Percentiles rank a stretch among this genome's conserved stretches.
These are phyloP conservation scores for Tenualosa ilisha DNA, from an alignment of 2,797 vertebrate genomes.

Conservation along the genomic window DNA sequence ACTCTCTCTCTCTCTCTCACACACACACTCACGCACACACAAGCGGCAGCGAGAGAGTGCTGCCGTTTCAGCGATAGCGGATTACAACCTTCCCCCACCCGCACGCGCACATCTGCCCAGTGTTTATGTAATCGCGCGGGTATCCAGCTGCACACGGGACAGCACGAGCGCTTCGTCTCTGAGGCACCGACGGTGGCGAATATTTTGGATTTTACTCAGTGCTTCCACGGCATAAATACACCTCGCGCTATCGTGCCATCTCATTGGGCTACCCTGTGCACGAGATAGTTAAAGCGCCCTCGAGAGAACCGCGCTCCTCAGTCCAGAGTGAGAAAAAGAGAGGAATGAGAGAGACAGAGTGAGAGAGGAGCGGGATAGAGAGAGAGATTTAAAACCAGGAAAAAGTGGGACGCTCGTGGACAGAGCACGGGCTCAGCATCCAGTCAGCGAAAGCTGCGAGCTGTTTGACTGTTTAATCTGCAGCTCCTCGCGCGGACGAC, in stretches of 20 bases:
- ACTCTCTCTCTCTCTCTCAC: neutral
- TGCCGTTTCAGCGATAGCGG: constrained; percentile 36
- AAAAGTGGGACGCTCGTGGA: neutral
- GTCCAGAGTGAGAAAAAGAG: neutral
- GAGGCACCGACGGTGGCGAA: neutral
- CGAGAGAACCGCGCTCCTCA: neutral
- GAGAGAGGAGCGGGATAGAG: neutral
- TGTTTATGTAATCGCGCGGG: constrained; percentile 54
- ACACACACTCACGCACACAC: neutral
- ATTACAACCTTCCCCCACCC: constrained; percentile 53
- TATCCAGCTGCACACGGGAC: neutral
- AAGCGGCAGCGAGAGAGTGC: neutral
- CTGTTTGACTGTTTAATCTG: neutral
- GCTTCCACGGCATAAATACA: neutral
- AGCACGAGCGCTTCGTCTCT: neutral
- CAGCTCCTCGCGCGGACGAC: neutral
- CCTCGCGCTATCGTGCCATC: neutral
- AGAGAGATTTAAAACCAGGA: neutral
- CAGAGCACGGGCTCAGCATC: neutral
- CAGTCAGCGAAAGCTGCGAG: neutral
- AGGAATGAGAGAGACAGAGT: neutral
- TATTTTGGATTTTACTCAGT: neutral
- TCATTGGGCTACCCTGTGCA: neutral
- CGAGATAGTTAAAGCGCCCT: neutral
- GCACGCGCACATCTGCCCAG: constrained; percentile 52